Evolutionary conservation across 1,140 invertebrate species (phyloP).

Genomic region (Cheumatopsyche charites): DNA sequence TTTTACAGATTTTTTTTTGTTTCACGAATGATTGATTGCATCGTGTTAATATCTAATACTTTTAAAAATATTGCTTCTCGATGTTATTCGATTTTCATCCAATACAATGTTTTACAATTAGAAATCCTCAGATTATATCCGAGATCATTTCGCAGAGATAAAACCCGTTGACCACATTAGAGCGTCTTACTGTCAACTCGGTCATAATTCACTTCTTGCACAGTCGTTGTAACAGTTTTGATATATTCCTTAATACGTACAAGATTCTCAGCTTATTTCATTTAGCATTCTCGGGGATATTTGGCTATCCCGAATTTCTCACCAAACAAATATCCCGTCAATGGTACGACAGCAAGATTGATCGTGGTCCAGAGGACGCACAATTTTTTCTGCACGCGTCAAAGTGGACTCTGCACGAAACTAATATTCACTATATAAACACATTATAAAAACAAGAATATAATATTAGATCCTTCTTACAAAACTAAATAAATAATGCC

Average conservation of each 20-base stretch:
- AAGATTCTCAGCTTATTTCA: slow-evolving; percentile 23
- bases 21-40: background rate
- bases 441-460: slow-evolving; percentile 1
- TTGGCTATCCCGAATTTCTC: slow-evolving; percentile 13
- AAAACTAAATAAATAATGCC: too few species aligned
- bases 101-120: too few species aligned
- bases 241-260: background rate
- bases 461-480: too few species aligned
- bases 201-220: slow-evolving; percentile 4
- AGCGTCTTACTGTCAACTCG: background rate
- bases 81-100: too few species aligned
- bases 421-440: slow-evolving; percentile 21
- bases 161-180: background rate
- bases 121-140: too few species aligned
- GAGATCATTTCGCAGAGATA: too few species aligned
- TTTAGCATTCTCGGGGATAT: slow-evolving; percentile 28
- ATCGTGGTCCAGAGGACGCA: slow-evolving; percentile 36
- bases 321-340: slow-evolving; percentile 48
- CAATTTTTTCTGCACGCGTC: slow-evolving; percentile 39
- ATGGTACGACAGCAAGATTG: slow-evolving; percentile 47
- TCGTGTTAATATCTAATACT: background rate
- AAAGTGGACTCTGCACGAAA: slow-evolving; percentile 37
- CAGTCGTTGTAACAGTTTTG: background rate
- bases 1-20: background rate
- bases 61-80: background rate